Percentiles rank a stretch among this genome's conserved stretches.
phyloP scores from a whole-genome alignment of 1,140 invertebrate species.

The Drosophila pachea region DNA sequence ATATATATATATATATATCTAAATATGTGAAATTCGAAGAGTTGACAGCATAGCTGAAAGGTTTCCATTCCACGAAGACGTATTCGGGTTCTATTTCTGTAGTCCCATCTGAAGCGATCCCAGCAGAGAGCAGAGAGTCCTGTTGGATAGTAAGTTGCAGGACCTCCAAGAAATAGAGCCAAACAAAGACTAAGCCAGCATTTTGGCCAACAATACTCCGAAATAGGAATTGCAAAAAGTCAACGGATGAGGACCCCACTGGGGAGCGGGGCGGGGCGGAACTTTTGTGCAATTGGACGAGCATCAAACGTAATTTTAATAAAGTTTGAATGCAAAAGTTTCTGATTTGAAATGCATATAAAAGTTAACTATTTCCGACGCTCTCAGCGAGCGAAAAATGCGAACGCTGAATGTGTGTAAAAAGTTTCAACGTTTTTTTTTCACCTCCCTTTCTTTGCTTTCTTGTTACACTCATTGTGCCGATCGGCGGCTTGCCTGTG shows the following conservation, averaged over 20 bases:
- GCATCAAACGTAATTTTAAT: conserved; percentile 72
- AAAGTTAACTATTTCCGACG: conserved; percentile 75
- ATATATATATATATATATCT: no score
- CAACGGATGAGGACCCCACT: conserved; percentile 2
- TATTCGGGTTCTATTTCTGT: no score
- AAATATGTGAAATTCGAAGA: no score
- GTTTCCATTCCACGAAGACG: no score
- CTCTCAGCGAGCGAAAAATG: conserved; percentile 35
- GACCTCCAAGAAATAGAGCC: background rate
- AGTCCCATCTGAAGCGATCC: no score
- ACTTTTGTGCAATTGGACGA: conserved; percentile 39
- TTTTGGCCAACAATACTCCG: conserved; percentile 29
- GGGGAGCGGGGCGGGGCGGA: background rate
- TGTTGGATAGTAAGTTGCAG: background rate
- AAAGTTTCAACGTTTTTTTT: conserved; percentile 44
- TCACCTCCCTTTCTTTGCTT: background rate
- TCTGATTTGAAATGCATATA: conserved; percentile 75
- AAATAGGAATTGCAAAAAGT: conserved; percentile 41
- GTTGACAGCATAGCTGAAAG: no score
- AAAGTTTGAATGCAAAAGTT: conserved; percentile 75
- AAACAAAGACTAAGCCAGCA: conserved; percentile 26
- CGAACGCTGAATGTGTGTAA: conserved; percentile 57
- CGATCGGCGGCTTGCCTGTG: conserved; percentile 37
- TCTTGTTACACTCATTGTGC: conserved; percentile 41
- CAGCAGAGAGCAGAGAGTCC: no score